These are phyloP conservation scores for Arnoldichthys spilopterus DNA, from an alignment of 2,797 vertebrate genomes.

Conservation along the genomic window DNA sequence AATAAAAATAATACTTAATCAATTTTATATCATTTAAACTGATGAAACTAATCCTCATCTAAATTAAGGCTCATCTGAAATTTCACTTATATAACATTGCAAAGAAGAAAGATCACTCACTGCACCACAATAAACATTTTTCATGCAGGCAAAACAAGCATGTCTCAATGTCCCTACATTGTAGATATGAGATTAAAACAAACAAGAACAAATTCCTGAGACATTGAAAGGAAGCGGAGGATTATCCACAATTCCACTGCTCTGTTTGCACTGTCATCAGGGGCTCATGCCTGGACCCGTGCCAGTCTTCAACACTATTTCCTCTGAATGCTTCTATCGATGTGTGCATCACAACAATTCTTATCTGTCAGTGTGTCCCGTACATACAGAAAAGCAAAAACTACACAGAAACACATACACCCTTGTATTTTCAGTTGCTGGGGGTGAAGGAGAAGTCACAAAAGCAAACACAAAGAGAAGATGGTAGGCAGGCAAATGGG, in stretches of 20 bases:
- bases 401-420: background rate
- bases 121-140: background rate
- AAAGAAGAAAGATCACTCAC: no score
- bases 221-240: background rate
- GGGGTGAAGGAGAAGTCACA: background rate
- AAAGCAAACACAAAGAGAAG: constrained; percentile 63
- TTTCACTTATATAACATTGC: no score
- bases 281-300: background rate
- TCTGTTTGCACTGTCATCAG: constrained; percentile 12
- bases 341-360: constrained; percentile 47
- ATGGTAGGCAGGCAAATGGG: constrained; percentile 9
- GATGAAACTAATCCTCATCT: no score
- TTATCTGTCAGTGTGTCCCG: constrained; percentile 51
- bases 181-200: background rate
- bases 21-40: no score
- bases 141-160: background rate
- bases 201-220: background rate
- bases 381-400: background rate
- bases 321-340: constrained; percentile 31
- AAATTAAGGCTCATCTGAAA: no score
- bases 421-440: background rate
- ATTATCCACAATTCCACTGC: background rate
- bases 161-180: no score
- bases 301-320: constrained; percentile 36
- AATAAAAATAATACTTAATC: no score